Evolutionary conservation across 2,113 vertebrate species (phyloP).

Genomic region (Chinchilla lanigera): DNA sequence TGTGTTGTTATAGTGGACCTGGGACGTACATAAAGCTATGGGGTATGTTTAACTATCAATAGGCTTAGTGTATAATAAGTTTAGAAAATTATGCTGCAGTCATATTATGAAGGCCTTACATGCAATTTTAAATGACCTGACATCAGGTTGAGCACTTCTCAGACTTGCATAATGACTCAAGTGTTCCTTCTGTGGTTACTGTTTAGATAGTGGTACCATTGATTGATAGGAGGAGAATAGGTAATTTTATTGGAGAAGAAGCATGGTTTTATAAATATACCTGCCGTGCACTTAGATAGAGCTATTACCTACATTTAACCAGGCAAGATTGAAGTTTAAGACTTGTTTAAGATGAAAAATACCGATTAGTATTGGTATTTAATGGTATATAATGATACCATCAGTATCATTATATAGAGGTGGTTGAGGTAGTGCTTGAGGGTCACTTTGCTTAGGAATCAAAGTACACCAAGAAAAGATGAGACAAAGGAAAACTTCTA

Average conservation of each 20-base stretch:
- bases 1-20: background rate
- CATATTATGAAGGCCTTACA: background rate
- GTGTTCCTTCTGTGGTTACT: conserved; percentile 12
- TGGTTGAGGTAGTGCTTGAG: background rate
- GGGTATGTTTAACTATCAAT: background rate
- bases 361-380: too few relatives aligned
- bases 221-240: conserved; percentile 9
- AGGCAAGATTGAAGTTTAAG: background rate
- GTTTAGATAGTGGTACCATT: conserved; percentile 20
- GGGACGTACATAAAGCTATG: background rate
- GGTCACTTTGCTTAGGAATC: conserved; percentile 37
- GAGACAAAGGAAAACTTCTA: background rate
- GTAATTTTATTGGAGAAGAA: conserved; percentile 40
- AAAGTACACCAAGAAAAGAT: conserved; percentile 20
- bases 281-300: background rate
- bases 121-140: conserved; percentile 33
- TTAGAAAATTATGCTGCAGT: conserved; percentile 32
- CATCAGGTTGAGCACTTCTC: conserved; percentile 40
- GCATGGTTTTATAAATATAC: conserved; percentile 38
- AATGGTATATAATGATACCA: too few relatives aligned
- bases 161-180: conserved; percentile 22
- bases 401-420: background rate
- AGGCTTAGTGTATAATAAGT: background rate
- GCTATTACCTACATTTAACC: conserved; percentile 15
- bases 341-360: conserved; percentile 52